Evolutionary conservation across 2,797 vertebrate genomes (phyloP).

Genomic region (Limnodromus scolopaceus): DNA sequence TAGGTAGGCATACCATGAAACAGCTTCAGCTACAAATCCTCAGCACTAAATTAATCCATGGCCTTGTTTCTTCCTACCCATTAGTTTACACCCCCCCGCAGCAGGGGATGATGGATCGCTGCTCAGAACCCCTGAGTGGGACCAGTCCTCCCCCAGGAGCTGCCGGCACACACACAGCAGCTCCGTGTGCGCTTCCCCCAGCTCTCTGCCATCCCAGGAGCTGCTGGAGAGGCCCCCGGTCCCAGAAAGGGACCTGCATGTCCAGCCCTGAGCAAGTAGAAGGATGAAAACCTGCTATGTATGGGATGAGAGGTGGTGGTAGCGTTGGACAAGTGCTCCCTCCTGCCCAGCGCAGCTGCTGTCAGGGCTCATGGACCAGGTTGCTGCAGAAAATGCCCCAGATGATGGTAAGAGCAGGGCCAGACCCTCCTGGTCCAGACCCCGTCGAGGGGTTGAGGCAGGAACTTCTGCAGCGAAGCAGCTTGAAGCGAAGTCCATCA

Average conservation of each 20-base stretch:
- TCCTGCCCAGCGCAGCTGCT: neutral
- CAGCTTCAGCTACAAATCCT: neutral
- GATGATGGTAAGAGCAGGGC: no score
- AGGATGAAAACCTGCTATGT: neutral
- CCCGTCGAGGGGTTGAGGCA: accelerated
- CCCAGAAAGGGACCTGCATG: neutral
- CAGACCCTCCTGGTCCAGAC: neutral
- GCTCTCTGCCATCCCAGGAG: neutral
- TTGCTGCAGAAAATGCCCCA: neutral
- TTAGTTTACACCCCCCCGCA: neutral
- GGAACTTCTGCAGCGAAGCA: neutral
- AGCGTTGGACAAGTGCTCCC: accelerated
- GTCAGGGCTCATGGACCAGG: accelerated
- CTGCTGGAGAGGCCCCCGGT: neutral
- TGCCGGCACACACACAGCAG: neutral
- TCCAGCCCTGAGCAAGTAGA: neutral
- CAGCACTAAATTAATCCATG: neutral
- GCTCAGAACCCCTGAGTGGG: neutral
- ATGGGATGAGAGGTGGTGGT: accelerated
- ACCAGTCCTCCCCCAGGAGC: neutral
- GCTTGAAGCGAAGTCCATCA: neutral
- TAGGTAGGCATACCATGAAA: accelerated
- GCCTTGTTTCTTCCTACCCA: neutral
- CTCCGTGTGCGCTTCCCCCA: neutral
- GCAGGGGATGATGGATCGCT: neutral